Conservation (phyloP, 64 coral and sea anemone genomes). For the Montipora sp. region DNA sequence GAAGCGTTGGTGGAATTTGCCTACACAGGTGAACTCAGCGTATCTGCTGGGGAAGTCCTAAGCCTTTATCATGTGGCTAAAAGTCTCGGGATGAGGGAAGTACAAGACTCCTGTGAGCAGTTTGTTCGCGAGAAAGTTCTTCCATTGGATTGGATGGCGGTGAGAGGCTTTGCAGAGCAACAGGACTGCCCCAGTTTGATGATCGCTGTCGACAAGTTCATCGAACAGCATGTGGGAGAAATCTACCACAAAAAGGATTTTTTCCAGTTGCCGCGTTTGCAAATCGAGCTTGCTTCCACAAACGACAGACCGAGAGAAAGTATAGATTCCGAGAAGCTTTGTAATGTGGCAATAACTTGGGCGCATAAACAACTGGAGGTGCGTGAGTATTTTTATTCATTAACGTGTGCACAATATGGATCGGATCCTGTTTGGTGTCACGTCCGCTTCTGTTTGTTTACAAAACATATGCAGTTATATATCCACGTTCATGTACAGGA, state of each 20-base stretch:
- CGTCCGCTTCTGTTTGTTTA: background rate
- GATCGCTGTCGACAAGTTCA: conserved; percentile 77
- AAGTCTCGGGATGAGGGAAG: conserved; percentile 68
- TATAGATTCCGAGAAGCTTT: conserved; percentile 72
- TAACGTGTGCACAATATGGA: background rate
- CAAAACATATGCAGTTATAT: too few relatives aligned
- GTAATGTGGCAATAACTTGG: conserved; percentile 73
- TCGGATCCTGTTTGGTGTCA: background rate
- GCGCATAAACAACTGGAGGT: conserved; percentile 87
- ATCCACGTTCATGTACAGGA: background rate
- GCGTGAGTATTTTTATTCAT: conserved; percentile 1
- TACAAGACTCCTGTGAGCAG: conserved; percentile 51
- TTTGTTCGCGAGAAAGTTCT: conserved; percentile 72
- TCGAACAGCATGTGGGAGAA: conserved; percentile 58
- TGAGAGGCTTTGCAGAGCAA: conserved; percentile 69
- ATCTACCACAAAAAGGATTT: conserved; percentile 88
- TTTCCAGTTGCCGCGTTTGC: conserved; percentile 72
- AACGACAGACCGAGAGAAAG: conserved; percentile 47
- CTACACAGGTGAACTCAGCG: conserved; percentile 69
- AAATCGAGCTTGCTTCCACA: conserved; percentile 77
- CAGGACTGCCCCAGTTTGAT: conserved; percentile 48
- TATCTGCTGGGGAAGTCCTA: conserved; percentile 36
- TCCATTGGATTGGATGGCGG: conserved; percentile 65
- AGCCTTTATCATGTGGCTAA: conserved; percentile 69
- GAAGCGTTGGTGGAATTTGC: conserved; percentile 78